Evolutionary conservation across 2,888 invertebrate genomes (phyloP).

Genomic region (Elmis aenea): DNA sequence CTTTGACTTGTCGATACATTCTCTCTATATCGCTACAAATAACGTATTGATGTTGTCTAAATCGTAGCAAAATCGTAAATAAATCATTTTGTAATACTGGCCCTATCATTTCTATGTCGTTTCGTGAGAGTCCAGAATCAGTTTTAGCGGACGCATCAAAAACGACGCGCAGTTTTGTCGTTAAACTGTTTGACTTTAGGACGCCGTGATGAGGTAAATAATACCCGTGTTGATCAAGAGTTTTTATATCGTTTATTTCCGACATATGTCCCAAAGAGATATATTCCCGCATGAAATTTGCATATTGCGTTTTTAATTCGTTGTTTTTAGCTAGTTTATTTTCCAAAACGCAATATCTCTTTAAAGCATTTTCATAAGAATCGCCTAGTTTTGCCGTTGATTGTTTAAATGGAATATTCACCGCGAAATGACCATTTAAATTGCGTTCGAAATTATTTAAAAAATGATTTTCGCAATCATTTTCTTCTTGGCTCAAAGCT

Average conservation of each 20-base stretch:
- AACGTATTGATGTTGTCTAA: slow-evolving; percentile 28
- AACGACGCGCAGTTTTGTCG: slow-evolving; percentile 34
- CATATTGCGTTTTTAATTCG: slow-evolving; percentile 19
- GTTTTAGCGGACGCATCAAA: slow-evolving; percentile 33
- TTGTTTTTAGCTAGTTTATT: slow-evolving; percentile 20
- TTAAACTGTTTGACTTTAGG: slow-evolving; percentile 29
- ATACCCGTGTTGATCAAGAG: slow-evolving; percentile 17
- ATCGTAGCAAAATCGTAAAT: slow-evolving; percentile 30
- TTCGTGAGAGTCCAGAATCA: slow-evolving; percentile 30
- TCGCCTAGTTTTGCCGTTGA: slow-evolving; percentile 17
- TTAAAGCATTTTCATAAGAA: slow-evolving; percentile 23
- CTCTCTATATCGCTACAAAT: slow-evolving; percentile 39
- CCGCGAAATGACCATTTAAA: slow-evolving; percentile 25
- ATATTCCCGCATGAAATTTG: slow-evolving; percentile 21
- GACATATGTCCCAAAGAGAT: slow-evolving; percentile 20
- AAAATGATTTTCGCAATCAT: slow-evolving; percentile 26
- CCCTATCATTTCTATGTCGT: slow-evolving; percentile 33
- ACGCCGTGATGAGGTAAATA: slow-evolving; percentile 40
- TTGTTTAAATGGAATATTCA: slow-evolving; percentile 24
- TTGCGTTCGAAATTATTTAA: slow-evolving; percentile 17
- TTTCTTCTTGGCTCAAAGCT: slow-evolving; percentile 20
- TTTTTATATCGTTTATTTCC: slow-evolving; percentile 3
- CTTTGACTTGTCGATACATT: slow-evolving; percentile 36
- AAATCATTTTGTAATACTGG: slow-evolving; percentile 35
- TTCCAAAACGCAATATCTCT: slow-evolving; percentile 24